phyloP scores from a whole-genome alignment of 53 echinoderm and acorn worm species.

The Pentamera pediparva region DNA sequence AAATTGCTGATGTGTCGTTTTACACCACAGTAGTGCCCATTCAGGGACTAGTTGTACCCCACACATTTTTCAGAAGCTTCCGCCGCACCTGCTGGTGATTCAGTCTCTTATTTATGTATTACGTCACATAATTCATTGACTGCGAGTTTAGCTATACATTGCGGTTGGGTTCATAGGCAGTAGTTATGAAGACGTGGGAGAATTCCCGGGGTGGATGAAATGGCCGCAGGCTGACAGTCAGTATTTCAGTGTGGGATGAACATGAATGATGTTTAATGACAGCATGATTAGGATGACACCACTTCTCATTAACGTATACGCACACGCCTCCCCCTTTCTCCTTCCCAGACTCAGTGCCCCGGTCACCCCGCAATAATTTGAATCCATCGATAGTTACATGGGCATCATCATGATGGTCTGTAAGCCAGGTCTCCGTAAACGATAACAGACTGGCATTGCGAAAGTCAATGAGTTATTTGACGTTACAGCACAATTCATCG shows the following conservation, averaged over 20 bases:
- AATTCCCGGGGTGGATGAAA: neutral
- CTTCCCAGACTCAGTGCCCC: slow-evolving; percentile 12
- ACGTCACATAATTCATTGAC: neutral
- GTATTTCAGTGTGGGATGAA: neutral
- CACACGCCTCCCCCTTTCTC: slow-evolving; percentile 6
- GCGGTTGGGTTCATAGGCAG: neutral
- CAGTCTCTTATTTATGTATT: neutral
- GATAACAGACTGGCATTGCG: neutral
- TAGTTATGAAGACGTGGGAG: neutral
- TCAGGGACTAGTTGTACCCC: too few species aligned
- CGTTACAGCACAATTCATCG: neutral
- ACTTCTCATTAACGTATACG: slow-evolving; percentile 14
- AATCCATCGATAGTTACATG: slow-evolving; percentile 11
- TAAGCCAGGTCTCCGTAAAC: slow-evolving; percentile 14
- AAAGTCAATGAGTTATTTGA: slow-evolving; percentile 1
- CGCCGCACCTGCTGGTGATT: too few species aligned
- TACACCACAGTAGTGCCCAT: too few species aligned
- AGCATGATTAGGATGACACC: slow-evolving; percentile 28
- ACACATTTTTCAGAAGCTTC: too few species aligned
- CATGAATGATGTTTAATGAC: neutral
- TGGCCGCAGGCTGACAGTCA: neutral
- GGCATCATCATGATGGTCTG: slow-evolving; percentile 4
- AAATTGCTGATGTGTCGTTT: too few species aligned
- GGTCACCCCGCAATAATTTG: slow-evolving; percentile 22
- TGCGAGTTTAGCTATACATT: neutral